Evolutionary conservation across 2,888 invertebrate genomes (phyloP), one percentile per base, ranked within the genome.

Genomic region (Acanthopleura granulata): DNA sequence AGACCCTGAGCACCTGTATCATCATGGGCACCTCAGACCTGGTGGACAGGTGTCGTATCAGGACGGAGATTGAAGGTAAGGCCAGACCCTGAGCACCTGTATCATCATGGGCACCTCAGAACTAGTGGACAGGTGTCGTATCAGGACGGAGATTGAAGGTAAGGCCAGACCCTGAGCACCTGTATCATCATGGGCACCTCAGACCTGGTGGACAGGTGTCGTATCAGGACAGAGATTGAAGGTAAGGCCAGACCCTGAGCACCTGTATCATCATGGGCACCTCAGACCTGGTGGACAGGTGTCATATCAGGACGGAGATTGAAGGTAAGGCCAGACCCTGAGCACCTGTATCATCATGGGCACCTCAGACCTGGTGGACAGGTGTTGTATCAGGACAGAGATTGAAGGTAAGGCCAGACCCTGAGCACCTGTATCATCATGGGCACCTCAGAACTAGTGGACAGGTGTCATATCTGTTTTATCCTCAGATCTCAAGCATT

Each of bases 361-460:
- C 61, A 86, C 87, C 15, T 81, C 86, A 22, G 86, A 89, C n/a
- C 75, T 90, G 27, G 81, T 81, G 30, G 84, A 86, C 49, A 82
- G 91, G 27, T 82, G 84, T 49, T 81, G 88, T 14, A 82, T 91
- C 25, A 81, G 91, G 49, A 90, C 88, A 79, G 91, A 91, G 79
- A 86, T 91, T 49, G 85, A 89, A 30, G 89, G 91, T 91, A 89
- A 30, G 89, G 91, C 91, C 9, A 6, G 40, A 91, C 91, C 16
- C 89, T 92, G 75, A 85, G 91, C 75, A 92, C 92, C 82, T 89
- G 91, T 76, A 78, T 92, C 49, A 87, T 92, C 27, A 83, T 89
- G 73, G 89, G 89, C 61, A 86, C 87, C 15, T 81, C 86, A 22
- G 86, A 89, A n/a, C 75, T 90, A 27, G 81, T 81, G 40, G 84